These are phyloP conservation scores for Semotilus atromaculatus DNA, from an alignment of 2,797 vertebrate genomes.

Conservation along the genomic window DNA sequence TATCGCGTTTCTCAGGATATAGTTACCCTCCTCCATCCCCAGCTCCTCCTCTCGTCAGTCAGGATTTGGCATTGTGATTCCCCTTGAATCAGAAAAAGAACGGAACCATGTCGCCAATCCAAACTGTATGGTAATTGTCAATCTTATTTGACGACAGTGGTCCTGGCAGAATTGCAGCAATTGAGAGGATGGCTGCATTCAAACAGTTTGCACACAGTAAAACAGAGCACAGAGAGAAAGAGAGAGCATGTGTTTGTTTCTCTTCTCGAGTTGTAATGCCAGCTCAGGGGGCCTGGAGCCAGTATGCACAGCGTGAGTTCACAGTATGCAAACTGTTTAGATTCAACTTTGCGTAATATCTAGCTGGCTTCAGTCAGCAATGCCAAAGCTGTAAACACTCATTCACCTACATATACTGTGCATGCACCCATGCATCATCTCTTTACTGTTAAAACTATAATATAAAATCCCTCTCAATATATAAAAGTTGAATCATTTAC, in stretches of 20 bases:
- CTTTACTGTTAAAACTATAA: not conserved
- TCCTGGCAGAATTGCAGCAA: slow-evolving; percentile 29
- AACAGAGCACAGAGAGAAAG: not conserved
- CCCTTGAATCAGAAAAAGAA: too few species aligned
- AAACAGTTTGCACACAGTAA: slow-evolving; percentile 24
- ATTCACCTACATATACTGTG: slow-evolving; percentile 3
- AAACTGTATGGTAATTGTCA: too few species aligned
- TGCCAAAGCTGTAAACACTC: slow-evolving; percentile 37
- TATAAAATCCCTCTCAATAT: not conserved
- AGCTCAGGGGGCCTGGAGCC: not conserved
- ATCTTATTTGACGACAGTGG: too few species aligned
- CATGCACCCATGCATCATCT: slow-evolving; percentile 18
- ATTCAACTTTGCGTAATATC: slow-evolving; percentile 42
- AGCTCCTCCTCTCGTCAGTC: too few species aligned
- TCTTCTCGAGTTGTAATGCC: not conserved
- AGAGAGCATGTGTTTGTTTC: not conserved
- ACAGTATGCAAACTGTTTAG: slow-evolving; percentile 45
- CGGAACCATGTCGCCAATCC: too few species aligned
- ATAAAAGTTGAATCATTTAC: not conserved
- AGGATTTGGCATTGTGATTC: too few species aligned
- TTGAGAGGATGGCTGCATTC: slow-evolving; percentile 21
- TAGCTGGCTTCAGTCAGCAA: slow-evolving; percentile 31
- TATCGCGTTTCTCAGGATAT: too few species aligned
- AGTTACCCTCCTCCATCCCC: too few species aligned
- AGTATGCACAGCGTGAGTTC: slow-evolving; percentile 25